Base-by-base conservation (phyloP, 2,888 invertebrate genomes). In the Muschampia plurimacula region DNA sequence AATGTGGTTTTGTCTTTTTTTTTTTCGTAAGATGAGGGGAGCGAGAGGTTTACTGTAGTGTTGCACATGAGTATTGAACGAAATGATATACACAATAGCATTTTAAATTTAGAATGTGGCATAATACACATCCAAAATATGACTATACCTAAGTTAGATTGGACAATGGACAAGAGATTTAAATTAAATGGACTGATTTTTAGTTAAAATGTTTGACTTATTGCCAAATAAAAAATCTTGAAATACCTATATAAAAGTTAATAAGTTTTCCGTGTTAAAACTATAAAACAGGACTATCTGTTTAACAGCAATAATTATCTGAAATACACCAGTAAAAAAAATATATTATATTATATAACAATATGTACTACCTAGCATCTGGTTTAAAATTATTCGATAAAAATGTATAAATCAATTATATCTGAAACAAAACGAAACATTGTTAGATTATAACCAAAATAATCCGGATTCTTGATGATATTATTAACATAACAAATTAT, bases 51-150 rank as follows among this genome's bases (percentile, higher is more conserved):
- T n/a, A n/a, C n/a, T n/a, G n/a, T n/a, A n/a, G n/a, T n/a, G n/a
- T n/a, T n/a, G n/a, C n/a, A n/a, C n/a, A n/a, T n/a, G n/a, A n/a
- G n/a, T n/a, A n/a, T n/a, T n/a, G n/a, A n/a, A n/a, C n/a, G n/a
- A n/a, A n/a, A n/a, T n/a, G n/a, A n/a, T n/a, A n/a, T n/a, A n/a
- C n/a, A n/a, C n/a, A n/a, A n/a, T n/a, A n/a, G n/a, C 93, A 81
- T 78, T 79, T 89, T 89, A 86, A 89, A 89, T 89, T 91, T 91
- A 92, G 89, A 91, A 85, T 85, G 88, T 89, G 89, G 88, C 92
- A 89, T 88, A 93, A 92, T 93, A 93, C 87, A 94, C 92, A 94
- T 93, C 92, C 92, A 93, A 94, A 93, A 93, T 92, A 93, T 92
- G 87, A 92, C 91, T 93, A 93, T 93, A 80, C 85, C 92, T 93